Evolutionary conservation across 2,888 invertebrate species (phyloP).

Genomic region (Ischnura elegans): DNA sequence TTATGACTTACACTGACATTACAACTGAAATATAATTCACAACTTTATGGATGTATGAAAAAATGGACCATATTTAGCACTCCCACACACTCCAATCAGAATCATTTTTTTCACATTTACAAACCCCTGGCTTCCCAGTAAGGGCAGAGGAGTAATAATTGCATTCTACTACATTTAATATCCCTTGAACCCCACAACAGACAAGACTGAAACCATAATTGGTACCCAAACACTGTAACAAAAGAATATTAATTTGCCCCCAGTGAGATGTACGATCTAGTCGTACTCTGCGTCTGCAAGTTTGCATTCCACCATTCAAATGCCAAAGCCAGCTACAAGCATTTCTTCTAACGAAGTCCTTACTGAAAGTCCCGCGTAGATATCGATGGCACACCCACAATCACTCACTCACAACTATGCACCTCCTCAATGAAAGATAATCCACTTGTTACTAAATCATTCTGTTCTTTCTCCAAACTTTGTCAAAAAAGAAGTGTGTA

Average conservation of each 20-base stretch:
- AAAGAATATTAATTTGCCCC: constrained; percentile 66
- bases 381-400: constrained; percentile 64
- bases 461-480: constrained; percentile 51
- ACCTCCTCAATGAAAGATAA: constrained; percentile 60
- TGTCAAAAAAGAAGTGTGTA: constrained; percentile 66
- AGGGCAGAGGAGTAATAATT: constrained; percentile 64
- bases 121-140: constrained; percentile 52
- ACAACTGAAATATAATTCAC: constrained; percentile 56
- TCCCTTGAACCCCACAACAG: constrained; percentile 63
- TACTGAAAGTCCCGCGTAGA: constrained; percentile 52
- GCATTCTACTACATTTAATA: constrained; percentile 58
- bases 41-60: constrained; percentile 52
- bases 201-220: constrained; percentile 64
- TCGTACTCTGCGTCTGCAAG: constrained; percentile 50
- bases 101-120: constrained; percentile 65
- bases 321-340: constrained; percentile 61
- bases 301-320: constrained; percentile 55
- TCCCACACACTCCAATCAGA: constrained; percentile 64
- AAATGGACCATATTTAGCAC: constrained; percentile 59
- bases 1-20: background rate
- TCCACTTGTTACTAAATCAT: constrained; percentile 65
- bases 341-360: constrained; percentile 32
- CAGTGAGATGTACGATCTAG: constrained; percentile 57
- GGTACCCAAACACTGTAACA: constrained; percentile 67
- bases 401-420: constrained; percentile 57